These are phyloP conservation scores for Mechanitis mazaeus DNA, from an alignment of 2,888 invertebrate genomes.

Conservation along the genomic window DNA sequence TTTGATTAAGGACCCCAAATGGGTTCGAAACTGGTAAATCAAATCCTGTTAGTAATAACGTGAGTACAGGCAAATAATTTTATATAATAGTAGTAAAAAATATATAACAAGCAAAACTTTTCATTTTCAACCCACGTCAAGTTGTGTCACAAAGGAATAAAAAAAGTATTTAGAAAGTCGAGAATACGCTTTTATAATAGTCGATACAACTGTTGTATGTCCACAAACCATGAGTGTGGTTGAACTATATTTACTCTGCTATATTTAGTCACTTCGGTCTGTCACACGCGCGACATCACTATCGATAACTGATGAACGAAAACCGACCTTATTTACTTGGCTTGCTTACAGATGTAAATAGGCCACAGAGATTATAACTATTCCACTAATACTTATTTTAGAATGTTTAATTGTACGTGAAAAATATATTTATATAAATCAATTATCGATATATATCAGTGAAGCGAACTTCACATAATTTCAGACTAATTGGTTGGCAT, in stretches of 20 bases:
- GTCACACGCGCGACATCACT: conserved; percentile 66
- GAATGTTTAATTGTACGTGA: not conserved
- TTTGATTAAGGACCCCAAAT: no score
- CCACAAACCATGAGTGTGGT: conserved; percentile 48
- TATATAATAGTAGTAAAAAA: no score
- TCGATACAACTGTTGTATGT: conserved; percentile 13
- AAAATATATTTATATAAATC: not conserved
- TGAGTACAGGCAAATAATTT: no score
- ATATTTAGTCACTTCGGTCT: conserved; percentile 55
- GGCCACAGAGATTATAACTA: conserved; percentile 21
- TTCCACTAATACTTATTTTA: conserved; percentile 5
- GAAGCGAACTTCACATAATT: no score
- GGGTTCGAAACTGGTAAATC: no score
- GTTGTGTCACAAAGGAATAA: no score
- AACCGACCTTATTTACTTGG: conserved; percentile 25
- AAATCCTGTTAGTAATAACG: no score
- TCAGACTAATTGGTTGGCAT: no score
- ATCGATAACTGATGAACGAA: conserved; percentile 27
- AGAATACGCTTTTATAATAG: conserved; percentile 2
- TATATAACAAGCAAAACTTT: no score
- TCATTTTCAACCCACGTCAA: no score
- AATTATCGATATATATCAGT: not conserved
- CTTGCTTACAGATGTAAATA: conserved; percentile 23
- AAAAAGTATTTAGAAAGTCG: no score
- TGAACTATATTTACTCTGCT: conserved; percentile 57